phyloP scores from a whole-genome alignment of 2,113 vertebrate species.

The Formicarius rufipectus region DNA sequence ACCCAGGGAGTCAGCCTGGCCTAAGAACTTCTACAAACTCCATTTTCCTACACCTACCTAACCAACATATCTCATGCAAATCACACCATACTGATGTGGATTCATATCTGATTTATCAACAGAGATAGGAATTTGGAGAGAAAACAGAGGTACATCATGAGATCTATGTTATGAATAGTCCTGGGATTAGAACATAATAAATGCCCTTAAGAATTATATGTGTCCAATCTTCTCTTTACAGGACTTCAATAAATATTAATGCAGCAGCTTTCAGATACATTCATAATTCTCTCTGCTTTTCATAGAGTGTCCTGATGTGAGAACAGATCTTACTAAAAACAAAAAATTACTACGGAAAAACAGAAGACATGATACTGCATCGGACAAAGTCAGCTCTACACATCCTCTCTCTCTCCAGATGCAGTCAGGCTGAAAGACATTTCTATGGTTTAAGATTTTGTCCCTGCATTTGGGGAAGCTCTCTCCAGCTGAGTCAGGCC shows the following conservation, averaged over 20 bases:
- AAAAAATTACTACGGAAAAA: neutral
- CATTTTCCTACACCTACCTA: neutral
- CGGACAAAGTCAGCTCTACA: neutral
- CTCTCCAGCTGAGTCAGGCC: neutral
- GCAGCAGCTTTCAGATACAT: neutral
- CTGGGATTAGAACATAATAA: neutral
- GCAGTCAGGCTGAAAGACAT: neutral
- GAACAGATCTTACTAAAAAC: neutral
- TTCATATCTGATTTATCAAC: neutral
- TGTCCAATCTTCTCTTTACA: neutral
- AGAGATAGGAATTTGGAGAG: neutral
- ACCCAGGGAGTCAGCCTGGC: neutral
- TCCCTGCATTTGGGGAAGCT: neutral
- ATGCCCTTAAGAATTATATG: neutral
- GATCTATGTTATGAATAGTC: neutral
- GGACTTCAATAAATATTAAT: neutral
- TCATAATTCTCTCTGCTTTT: neutral
- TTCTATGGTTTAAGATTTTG: neutral
- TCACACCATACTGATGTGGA: neutral
- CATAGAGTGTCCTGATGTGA: neutral
- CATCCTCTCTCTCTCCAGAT: neutral
- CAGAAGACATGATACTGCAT: neutral
- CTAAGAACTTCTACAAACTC: neutral
- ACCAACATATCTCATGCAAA: neutral
- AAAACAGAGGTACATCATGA: neutral